These are phyloP conservation scores for Plectrocnemia conspersa DNA, from an alignment of 1,140 invertebrate species.

Conservation along the genomic window DNA sequence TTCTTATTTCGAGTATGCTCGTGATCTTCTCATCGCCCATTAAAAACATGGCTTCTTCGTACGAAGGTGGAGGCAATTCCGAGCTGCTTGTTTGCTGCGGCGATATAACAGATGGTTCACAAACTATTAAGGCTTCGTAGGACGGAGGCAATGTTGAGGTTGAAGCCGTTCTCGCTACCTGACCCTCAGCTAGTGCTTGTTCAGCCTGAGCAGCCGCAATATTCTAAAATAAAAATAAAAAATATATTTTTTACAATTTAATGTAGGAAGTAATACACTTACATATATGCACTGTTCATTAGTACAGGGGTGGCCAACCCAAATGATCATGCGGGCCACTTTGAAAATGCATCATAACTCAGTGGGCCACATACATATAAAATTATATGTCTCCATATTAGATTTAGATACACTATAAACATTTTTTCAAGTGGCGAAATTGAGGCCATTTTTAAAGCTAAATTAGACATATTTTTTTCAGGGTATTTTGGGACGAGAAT, in stretches of 20 bases:
- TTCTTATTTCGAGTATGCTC: conserved; percentile 12
- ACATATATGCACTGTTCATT: not conserved
- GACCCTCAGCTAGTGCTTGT: conserved; percentile 41
- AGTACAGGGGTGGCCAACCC: not conserved
- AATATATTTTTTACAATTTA: conserved; percentile 2
- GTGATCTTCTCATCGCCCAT: conserved; percentile 48
- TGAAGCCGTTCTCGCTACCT: conserved; percentile 50
- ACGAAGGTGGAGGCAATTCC: conserved; percentile 55
- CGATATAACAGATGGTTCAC: conserved; percentile 41
- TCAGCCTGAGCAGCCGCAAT: conserved; percentile 52
- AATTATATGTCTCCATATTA: too few species aligned
- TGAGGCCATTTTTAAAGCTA: too few species aligned
- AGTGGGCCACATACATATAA: too few species aligned
- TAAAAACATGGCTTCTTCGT: conserved; percentile 58
- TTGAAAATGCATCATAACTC: too few species aligned
- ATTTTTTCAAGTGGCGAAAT: too few species aligned
- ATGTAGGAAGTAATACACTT: not conserved
- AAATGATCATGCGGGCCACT: too few species aligned
- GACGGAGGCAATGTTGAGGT: conserved; percentile 55
- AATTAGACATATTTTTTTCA: too few species aligned
- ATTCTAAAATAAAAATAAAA: conserved; percentile 43
- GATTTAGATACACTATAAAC: too few species aligned
- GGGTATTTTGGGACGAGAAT: too few species aligned
- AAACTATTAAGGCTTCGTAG: conserved; percentile 52
- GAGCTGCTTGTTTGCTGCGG: conserved; percentile 44